These are phyloP conservation scores for Zalophus californianus DNA, from an alignment of 2,797 vertebrate species.

Conservation along the genomic window DNA sequence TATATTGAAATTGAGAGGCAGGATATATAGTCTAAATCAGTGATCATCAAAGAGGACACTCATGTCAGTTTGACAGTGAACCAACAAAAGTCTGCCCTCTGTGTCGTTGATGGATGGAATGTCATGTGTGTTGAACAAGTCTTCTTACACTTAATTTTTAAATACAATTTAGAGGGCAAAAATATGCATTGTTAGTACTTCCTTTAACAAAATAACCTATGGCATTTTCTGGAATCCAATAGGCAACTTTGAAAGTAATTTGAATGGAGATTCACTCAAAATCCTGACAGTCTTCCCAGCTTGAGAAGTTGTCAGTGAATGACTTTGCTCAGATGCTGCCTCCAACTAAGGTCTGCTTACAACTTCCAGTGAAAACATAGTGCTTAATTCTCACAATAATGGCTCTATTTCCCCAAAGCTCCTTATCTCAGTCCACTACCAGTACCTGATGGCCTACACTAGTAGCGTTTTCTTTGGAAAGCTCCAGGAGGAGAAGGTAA, in stretches of 20 bases:
- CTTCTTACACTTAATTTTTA: not conserved
- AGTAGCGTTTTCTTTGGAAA: not conserved
- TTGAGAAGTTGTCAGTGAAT: not conserved
- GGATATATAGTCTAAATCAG: accelerated
- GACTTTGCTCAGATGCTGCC: too few species aligned
- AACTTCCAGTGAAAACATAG: not conserved
- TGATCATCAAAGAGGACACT: not conserved
- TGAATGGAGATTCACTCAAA: not conserved
- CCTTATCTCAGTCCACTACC: not conserved
- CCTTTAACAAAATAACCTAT: not conserved
- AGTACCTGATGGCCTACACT: not conserved
- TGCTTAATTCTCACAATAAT: not conserved
- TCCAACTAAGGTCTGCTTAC: not conserved
- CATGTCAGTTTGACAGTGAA: not conserved
- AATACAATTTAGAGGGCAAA: not conserved
- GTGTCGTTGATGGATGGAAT: not conserved
- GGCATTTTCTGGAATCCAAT: not conserved
- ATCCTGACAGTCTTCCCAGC: not conserved
- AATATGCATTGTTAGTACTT: not conserved
- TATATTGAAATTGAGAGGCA: not conserved
- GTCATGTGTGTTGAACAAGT: not conserved
- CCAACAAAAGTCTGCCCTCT: not conserved
- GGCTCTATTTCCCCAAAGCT: not conserved
- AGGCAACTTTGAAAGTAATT: not conserved
- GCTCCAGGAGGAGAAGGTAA: not conserved